Conservation (phyloP, 2,888 invertebrate species). For the Chymomyza procnemis region DNA sequence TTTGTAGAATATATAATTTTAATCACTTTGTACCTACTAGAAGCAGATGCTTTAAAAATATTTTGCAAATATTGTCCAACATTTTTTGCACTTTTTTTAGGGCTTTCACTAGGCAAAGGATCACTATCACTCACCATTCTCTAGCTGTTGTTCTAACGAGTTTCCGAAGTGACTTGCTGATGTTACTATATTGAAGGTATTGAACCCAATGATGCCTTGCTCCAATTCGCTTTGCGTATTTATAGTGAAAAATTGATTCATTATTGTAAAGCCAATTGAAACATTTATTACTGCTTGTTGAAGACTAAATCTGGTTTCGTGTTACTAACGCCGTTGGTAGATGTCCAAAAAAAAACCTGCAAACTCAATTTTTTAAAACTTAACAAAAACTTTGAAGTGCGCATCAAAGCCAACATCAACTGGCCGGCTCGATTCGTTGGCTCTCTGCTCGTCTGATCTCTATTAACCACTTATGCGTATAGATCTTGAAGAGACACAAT, state of each 20-base stretch:
- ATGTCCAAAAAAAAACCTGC: conserved; percentile 7
- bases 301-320: conserved; percentile 43
- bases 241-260: conserved; percentile 55
- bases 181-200: conserved; percentile 61
- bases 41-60: background rate
- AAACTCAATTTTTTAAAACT: background rate
- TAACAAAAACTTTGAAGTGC: conserved; percentile 18
- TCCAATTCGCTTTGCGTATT: conserved; percentile 55
- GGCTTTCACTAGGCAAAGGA: background rate
- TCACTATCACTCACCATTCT: conserved; percentile 63
- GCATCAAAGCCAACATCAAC: conserved; percentile 24
- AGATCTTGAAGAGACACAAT: conserved; percentile 12
- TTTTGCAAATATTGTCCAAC: background rate
- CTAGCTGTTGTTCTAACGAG: conserved; percentile 5
- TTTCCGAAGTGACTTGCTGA: conserved; percentile 12
- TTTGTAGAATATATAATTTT: background rate
- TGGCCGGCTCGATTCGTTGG: conserved; percentile 25
- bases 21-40: too few species aligned
- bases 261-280: conserved; percentile 5
- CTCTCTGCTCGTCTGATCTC: conserved; percentile 20
- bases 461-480: conserved; percentile 54
- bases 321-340: conserved; percentile 22
- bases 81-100: background rate
- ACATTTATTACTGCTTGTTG: conserved; percentile 2
- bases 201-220: conserved; percentile 70